These are phyloP conservation scores for Neomorphus geoffroyi DNA, from an alignment of 2,797 vertebrate species.

Conservation along the genomic window DNA sequence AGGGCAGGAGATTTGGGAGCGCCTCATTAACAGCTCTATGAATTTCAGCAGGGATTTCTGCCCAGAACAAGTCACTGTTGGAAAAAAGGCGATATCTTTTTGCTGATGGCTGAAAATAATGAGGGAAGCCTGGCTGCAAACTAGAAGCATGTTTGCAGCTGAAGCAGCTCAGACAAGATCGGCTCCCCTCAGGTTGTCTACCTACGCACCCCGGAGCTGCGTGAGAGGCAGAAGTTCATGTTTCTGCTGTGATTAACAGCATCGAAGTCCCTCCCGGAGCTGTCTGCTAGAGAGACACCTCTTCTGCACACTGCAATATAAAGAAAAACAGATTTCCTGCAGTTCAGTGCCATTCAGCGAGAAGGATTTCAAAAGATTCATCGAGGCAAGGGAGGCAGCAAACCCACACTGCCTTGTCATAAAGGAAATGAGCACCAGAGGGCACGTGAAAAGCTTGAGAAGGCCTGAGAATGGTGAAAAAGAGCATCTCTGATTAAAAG, in stretches of 20 bases:
- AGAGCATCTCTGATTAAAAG: background rate
- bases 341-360: background rate
- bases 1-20: background rate
- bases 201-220: rapidly evolving
- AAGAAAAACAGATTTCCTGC: background rate
- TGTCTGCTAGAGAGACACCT: background rate
- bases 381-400: background rate
- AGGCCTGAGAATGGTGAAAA: background rate
- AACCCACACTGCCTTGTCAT: background rate
- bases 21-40: background rate
- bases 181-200: background rate
- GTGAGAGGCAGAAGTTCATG: too few relatives aligned
- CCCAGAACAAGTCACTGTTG: background rate
- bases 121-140: background rate
- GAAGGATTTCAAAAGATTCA: background rate
- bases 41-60: background rate
- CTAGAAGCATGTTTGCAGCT: background rate
- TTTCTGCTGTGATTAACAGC: background rate
- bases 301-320: rapidly evolving
- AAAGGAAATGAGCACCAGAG: background rate
- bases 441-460: background rate
- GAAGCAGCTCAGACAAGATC: background rate
- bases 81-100: background rate
- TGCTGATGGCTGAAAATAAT: background rate
- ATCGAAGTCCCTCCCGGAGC: background rate